Percentiles rank a stretch among this genome's conserved stretches.
Evolutionary conservation across 2,113 vertebrate genomes (phyloP).

Genomic region (Caranx ignobilis): DNA sequence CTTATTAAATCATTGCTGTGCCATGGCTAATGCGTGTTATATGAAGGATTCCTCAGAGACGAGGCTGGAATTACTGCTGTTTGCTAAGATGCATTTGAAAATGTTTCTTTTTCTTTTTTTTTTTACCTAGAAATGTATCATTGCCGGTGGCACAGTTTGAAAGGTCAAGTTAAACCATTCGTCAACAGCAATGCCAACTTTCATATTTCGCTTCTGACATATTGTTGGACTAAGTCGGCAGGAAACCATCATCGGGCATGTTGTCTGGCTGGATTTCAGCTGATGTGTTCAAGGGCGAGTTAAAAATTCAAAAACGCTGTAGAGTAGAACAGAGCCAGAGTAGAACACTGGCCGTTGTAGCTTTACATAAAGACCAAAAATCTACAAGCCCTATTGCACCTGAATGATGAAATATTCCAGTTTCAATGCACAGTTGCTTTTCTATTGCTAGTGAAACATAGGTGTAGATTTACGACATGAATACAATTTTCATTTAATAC

Average conservation of each 20-base stretch:
- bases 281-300: not conserved
- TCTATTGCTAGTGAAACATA: not conserved
- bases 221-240: constrained; percentile 6
- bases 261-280: constrained; percentile 23
- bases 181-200: constrained; percentile 14
- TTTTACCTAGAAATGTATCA: not conserved
- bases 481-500: not conserved
- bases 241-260: not conserved
- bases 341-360: not conserved
- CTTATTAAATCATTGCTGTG: not conserved
- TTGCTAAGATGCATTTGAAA: not conserved
- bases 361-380: not conserved
- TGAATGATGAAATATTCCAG: not conserved
- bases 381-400: not conserved
- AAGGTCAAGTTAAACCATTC: constrained; percentile 34
- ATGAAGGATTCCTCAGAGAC: constrained; percentile 6
- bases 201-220: constrained; percentile 28
- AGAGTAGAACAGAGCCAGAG: not conserved
- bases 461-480: not conserved
- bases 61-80: not conserved
- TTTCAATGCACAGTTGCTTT: not conserved
- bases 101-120: constrained; percentile 20
- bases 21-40: not conserved
- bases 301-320: not conserved
- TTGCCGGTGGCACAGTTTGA: constrained; percentile 8